phyloP scores from a whole-genome alignment of 2,888 invertebrate species.

The Hirtodrosophila trivittata region DNA sequence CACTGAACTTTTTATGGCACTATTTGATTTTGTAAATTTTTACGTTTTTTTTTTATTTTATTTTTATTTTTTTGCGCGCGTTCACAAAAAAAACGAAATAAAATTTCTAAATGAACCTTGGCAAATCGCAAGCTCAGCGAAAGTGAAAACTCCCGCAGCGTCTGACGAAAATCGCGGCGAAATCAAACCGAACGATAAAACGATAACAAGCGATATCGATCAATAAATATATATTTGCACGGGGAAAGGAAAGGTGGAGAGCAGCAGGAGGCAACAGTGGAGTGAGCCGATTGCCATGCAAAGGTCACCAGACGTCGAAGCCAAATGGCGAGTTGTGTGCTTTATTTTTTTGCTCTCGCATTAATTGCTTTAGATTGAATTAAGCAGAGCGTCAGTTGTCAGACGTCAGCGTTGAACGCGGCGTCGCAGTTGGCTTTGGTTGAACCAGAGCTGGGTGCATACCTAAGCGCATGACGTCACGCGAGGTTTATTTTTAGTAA shows the following conservation, averaged over 20 bases:
- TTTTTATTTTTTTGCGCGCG: background rate
- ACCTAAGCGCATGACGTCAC: conserved; percentile 61
- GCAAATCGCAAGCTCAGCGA: conserved; percentile 49
- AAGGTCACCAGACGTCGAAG: conserved; percentile 64
- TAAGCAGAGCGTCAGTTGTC: conserved; percentile 45
- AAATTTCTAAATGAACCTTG: background rate
- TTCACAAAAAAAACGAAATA: conserved; percentile 7
- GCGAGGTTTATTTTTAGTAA: conserved; percentile 56
- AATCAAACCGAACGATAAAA: conserved; percentile 56
- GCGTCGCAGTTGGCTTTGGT: conserved; percentile 25
- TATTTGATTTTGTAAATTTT: conserved; percentile 38
- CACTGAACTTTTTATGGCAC: conserved; percentile 65
- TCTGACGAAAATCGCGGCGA: conserved; percentile 12
- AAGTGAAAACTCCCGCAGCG: conserved; percentile 59
- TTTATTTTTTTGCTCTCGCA: conserved; percentile 30
- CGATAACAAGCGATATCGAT: conserved; percentile 41
- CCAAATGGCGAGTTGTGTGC: conserved; percentile 43
- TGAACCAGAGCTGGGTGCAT: conserved; percentile 26
- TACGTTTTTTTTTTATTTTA: conserved; percentile 1
- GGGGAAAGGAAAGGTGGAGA: background rate
- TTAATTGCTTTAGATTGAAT: conserved; percentile 80
- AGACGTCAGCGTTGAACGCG: background rate
- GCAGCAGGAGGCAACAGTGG: background rate
- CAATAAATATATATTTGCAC: conserved; percentile 5
- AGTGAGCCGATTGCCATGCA: conserved; percentile 28